Percentiles rank a stretch among this genome's conserved stretches.
phyloP scores from a whole-genome alignment of 2,113 vertebrate species.

The Probosciger aterrimus region DNA sequence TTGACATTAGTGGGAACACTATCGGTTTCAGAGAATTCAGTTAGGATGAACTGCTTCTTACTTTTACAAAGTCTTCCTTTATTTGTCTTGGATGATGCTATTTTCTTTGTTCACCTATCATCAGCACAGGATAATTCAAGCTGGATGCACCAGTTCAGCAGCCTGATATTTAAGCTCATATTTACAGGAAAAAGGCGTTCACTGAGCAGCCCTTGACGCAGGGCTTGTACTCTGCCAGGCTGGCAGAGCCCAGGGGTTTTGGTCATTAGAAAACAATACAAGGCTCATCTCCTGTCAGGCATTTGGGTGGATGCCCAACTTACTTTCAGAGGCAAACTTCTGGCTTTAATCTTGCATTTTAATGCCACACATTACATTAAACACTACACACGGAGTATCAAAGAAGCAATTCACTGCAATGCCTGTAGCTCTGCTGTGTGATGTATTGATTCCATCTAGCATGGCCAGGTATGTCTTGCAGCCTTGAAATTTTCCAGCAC shows the following conservation, averaged over 20 bases:
- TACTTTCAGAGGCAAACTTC: background rate
- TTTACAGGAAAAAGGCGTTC: background rate
- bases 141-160: background rate
- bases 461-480: background rate
- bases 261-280: background rate
- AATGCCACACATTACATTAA: background rate
- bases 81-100: background rate
- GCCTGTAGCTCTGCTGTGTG: background rate
- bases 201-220: background rate
- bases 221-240: background rate
- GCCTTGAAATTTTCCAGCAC: background rate
- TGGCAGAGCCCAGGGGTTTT: background rate
- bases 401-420: background rate
- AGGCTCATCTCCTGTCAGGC: background rate
- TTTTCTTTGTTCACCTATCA: background rate
- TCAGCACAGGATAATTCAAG: background rate
- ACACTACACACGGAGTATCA: background rate
- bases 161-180: background rate
- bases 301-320: background rate
- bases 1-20: background rate
- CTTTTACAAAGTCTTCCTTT: background rate
- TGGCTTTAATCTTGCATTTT: conserved; percentile 19
- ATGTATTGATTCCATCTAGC: background rate
- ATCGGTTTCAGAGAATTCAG: background rate
- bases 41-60: background rate